phyloP scores from a whole-genome alignment of 2,888 invertebrate species.

The Temnothorax rugatulus region DNA sequence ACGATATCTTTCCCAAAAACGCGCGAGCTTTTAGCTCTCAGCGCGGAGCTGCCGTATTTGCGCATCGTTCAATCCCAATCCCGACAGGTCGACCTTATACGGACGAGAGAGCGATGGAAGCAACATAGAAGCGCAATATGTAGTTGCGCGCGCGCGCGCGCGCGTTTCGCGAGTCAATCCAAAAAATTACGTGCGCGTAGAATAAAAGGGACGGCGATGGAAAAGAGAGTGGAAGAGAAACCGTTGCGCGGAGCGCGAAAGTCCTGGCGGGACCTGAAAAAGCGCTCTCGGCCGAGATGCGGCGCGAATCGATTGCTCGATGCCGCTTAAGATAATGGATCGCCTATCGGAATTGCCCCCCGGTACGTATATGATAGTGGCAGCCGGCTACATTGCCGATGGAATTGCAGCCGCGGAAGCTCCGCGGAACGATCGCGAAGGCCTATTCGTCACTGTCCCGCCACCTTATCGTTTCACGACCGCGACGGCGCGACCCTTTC shows the following conservation, averaged over 20 bases:
- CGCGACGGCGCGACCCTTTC: slow-evolving; percentile 71
- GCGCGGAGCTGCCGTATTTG: slow-evolving; percentile 3
- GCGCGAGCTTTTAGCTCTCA: slow-evolving; percentile 31
- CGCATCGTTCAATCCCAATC: slow-evolving; percentile 55
- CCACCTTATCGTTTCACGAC: slow-evolving; percentile 74
- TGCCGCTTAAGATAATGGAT: slow-evolving; percentile 77
- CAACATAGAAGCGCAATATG: slow-evolving; percentile 55
- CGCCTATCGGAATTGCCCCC: slow-evolving; percentile 74
- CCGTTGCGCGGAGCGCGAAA: slow-evolving; percentile 32
- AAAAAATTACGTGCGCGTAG: slow-evolving; percentile 29
- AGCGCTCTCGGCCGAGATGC: slow-evolving; percentile 54
- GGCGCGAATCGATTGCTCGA: slow-evolving; percentile 70
- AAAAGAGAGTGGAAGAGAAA: slow-evolving; percentile 10
- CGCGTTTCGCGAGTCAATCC: slow-evolving; percentile 28
- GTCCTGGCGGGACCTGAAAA: slow-evolving; percentile 39
- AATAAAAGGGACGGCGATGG: neutral
- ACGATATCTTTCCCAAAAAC: slow-evolving; percentile 48
- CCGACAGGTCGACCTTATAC: slow-evolving; percentile 27
- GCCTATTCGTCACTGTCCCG: slow-evolving; percentile 76
- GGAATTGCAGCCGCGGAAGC: slow-evolving; percentile 69
- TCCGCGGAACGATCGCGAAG: slow-evolving; percentile 60
- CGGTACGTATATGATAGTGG: slow-evolving; percentile 71
- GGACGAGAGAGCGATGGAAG: slow-evolving; percentile 28
- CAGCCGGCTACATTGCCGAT: slow-evolving; percentile 65
- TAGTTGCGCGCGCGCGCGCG: slow-evolving; percentile 13